Percentiles rank a stretch among this genome's conserved stretches.
Evolutionary conservation across 2,113 vertebrate genomes (phyloP).

Genomic region (Bujurquina vittata): DNA sequence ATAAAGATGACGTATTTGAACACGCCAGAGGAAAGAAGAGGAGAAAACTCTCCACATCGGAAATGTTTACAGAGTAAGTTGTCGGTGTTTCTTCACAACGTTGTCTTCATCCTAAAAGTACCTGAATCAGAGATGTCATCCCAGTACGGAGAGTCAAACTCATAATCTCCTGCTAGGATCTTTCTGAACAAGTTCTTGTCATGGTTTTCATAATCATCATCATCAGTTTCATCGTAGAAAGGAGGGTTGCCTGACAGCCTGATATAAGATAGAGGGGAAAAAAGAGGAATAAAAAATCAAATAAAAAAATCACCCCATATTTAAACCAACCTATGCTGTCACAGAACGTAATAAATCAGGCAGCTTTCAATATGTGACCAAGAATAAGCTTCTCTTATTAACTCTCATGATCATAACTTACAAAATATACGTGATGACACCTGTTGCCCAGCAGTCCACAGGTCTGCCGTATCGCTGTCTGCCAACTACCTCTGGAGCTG

Average conservation of each 20-base stretch:
- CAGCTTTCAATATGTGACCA: neutral
- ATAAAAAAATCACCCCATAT: neutral
- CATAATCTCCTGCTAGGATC: conserved; percentile 95
- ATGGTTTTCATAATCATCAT: conserved; percentile 96
- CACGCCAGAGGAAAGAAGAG: neutral
- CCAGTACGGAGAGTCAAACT: conserved; percentile 98
- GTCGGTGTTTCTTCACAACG: neutral
- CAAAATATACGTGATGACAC: conserved; percentile 99
- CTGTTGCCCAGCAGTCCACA: conserved; percentile 98
- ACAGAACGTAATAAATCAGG: neutral
- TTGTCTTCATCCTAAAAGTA: conserved; percentile 59
- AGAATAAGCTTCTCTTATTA: neutral
- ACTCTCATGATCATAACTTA: conserved; percentile 79
- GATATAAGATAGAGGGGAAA: conserved; percentile 1
- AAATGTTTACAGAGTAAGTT: conserved; percentile 20
- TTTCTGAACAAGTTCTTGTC: conserved; percentile 98
- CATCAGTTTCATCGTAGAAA: conserved; percentile 96
- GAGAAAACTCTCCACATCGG: neutral
- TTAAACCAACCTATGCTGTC: neutral
- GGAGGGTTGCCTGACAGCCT: conserved; percentile 97
- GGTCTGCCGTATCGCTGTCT: conserved; percentile 94
- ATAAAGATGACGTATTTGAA: conserved; percentile 5
- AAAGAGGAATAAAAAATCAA: neutral
- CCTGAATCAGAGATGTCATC: conserved; percentile 98
- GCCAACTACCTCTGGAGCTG: conserved; percentile 97